Base-by-base conservation (phyloP, 2,888 invertebrate species). In the Cheilosia pagana region DNA sequence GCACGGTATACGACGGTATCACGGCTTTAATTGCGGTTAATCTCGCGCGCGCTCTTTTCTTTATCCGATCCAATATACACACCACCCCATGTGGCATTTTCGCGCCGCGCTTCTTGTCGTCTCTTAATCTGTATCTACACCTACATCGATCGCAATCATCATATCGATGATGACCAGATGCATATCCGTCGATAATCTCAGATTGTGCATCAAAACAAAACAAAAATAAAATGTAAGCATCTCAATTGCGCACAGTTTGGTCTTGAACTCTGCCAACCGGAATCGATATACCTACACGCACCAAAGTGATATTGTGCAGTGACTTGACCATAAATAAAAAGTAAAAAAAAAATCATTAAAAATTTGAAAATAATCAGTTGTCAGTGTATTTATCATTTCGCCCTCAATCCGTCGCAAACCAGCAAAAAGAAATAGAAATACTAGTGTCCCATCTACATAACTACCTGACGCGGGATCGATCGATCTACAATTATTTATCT, bases 11-110 rank as follows among this genome's bases (percentile, higher is more conserved):
- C n/a, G n/a, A n/a, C 78, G 77, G 67, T 83, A 71, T 48, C 59
- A 67, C 86, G 81, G 72, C 78, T 79, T 72, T 75, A 75, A 72
- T 77, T 82, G 81, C 87, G 86, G 86, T 82, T 86, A 70, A 85
- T 82, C 81, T 78, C 76, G 86, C 72, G 81, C 86, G 87, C 79
- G 79, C 78, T 81, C 74, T 68, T 82, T 48, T 48, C 16, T 35
- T 62, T 70, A 62, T 68, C 76, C 68, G 68, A 70, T 68, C 50
- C 50, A 50, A 39, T 45, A n/a, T 12, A 48, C 39, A 70, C 45
- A 60, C 52, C 75, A 81, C 62, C 48, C 62, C 25, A 71, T 67
- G 67, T 63, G 77, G 55, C 35, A 78, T 68, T 72, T 70, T 72
- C 78, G 59, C 77, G 78, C 57, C 74, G 68, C 74, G 74, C 53